phyloP scores from a whole-genome alignment of 2,113 vertebrate species.

The Rostratula benghalensis region DNA sequence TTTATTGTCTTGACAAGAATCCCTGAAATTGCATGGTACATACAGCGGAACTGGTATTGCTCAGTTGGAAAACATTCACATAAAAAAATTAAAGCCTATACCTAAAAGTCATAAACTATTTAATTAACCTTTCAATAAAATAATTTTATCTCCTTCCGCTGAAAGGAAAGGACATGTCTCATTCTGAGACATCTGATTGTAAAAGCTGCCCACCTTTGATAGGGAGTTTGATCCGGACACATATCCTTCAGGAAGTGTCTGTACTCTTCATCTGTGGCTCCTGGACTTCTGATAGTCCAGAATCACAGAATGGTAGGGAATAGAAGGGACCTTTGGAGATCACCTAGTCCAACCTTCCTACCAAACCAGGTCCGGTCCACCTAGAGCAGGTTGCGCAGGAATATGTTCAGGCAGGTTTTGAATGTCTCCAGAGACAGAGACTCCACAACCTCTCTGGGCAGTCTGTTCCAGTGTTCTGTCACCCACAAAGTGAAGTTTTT shows the following conservation, averaged over 20 bases:
- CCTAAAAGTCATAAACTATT: neutral
- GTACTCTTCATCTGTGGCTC: neutral
- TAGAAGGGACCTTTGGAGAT: neutral
- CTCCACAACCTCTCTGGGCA: too few species aligned
- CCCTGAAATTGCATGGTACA: neutral
- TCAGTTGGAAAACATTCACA: neutral
- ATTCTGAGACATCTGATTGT: neutral
- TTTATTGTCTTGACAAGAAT: neutral
- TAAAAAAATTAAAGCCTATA: neutral
- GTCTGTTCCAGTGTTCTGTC: too few species aligned
- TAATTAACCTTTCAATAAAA: neutral
- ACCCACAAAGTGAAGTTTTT: too few species aligned
- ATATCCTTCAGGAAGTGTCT: neutral
- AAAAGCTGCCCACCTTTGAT: neutral
- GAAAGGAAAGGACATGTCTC: neutral
- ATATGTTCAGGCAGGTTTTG: neutral
- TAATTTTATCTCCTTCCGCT: neutral
- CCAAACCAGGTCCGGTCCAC: neutral
- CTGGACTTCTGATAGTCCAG: neutral
- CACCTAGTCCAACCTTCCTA: neutral
- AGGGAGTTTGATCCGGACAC: neutral
- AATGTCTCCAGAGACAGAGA: neutral
- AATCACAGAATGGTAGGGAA: neutral
- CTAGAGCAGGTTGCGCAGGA: neutral
- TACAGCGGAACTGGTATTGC: neutral